Conservation (phyloP, 2,113 vertebrate genomes). For the Micronycteris hirsuta region DNA sequence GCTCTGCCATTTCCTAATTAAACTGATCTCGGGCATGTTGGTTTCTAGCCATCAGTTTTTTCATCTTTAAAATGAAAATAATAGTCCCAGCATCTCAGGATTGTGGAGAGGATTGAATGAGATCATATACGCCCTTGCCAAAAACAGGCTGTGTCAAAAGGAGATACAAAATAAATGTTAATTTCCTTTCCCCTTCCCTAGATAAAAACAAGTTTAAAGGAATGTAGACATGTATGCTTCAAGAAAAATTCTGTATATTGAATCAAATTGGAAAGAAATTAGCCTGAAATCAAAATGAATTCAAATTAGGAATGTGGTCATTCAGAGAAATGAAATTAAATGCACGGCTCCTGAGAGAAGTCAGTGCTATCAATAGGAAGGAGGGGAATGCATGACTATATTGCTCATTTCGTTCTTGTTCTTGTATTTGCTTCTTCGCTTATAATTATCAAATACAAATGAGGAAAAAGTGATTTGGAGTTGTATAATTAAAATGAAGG, state of each 20-base stretch:
- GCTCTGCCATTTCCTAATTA: constrained; percentile 35
- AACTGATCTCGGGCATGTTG: not conserved
- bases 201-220: constrained; percentile 39
- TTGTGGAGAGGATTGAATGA: constrained; percentile 13
- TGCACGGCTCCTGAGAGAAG: constrained; percentile 4
- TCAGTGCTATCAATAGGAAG: not conserved
- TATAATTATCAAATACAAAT: constrained; percentile 49
- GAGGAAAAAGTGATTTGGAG: constrained; percentile 40
- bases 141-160: constrained; percentile 27
- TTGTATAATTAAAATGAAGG: constrained; percentile 53
- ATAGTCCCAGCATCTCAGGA: not conserved
- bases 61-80: constrained; percentile 36
- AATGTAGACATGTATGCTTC: not conserved
- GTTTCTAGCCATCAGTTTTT: constrained; percentile 4
- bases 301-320: constrained; percentile 35
- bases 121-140: not conserved
- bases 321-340: constrained; percentile 41
- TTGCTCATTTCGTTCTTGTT: not conserved
- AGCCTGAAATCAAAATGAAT: constrained; percentile 17
- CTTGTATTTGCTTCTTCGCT: constrained; percentile 17
- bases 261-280: constrained; percentile 26
- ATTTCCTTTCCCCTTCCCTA: not conserved
- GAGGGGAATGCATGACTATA: not conserved
- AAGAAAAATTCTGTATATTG: constrained; percentile 23
- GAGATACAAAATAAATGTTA: constrained; percentile 29